These are phyloP conservation scores for Conomelus anceps DNA, from an alignment of 2,888 invertebrate genomes.

Conservation along the genomic window DNA sequence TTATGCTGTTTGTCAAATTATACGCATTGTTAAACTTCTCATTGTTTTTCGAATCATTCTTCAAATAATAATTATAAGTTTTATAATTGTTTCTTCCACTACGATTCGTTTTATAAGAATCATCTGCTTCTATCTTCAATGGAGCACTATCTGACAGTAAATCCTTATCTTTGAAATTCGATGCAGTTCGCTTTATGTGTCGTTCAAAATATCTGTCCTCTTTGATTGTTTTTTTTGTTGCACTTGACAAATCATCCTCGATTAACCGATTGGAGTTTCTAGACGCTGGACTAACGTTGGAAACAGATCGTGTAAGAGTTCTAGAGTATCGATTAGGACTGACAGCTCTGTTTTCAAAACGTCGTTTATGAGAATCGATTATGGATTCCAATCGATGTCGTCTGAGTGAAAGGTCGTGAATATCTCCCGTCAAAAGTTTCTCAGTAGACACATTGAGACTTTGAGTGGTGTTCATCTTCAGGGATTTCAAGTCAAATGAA, in stretches of 20 bases:
- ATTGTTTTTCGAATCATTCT: neutral
- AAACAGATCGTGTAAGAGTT: neutral
- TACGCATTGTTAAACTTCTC: neutral
- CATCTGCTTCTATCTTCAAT: neutral
- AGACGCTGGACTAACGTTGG: neutral
- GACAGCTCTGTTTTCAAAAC: slow-evolving; percentile 19
- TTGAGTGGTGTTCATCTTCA: neutral
- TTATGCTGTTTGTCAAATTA: neutral
- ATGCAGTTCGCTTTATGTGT: neutral
- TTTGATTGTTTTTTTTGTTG: neutral
- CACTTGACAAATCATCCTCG: neutral
- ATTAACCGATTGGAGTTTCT: neutral
- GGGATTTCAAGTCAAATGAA: neutral
- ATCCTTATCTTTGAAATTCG: neutral
- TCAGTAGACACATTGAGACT: neutral
- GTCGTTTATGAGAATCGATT: slow-evolving; percentile 40
- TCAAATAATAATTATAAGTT: neutral
- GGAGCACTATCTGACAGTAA: neutral
- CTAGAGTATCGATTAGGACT: slow-evolving; percentile 16
- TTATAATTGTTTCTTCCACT: neutral
- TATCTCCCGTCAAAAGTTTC: slow-evolving; percentile 10
- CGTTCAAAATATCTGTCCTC: slow-evolving; percentile 3
- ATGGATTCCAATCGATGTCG: slow-evolving; percentile 69
- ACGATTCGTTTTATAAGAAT: neutral
- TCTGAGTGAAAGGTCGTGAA: slow-evolving; percentile 58